Conservation (phyloP, 2,113 vertebrate species). For the Dryoscopus gambensis region DNA sequence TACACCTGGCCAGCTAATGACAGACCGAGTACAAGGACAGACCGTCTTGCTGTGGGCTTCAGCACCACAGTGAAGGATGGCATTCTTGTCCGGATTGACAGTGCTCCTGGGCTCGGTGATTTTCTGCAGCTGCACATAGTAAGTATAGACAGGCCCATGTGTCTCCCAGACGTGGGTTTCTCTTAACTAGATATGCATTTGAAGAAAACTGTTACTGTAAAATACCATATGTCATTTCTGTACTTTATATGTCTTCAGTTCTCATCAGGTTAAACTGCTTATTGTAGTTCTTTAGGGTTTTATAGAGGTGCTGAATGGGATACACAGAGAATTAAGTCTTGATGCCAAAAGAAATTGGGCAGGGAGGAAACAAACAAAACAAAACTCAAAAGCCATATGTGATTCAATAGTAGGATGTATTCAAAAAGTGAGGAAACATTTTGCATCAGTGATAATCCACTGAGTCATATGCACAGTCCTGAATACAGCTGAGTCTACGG, state of each 20-base stretch:
- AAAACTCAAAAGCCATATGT: not conserved
- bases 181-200: not conserved
- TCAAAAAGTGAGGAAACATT: not conserved
- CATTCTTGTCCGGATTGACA: conserved; percentile 95
- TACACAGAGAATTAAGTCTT: not conserved
- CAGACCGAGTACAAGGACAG: conserved; percentile 92
- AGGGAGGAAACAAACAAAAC: not conserved
- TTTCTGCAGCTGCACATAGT: conserved; percentile 98
- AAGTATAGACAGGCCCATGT: conserved; percentile 60
- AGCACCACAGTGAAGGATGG: conserved; percentile 88
- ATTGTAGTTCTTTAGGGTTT: not conserved
- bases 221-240: not conserved
- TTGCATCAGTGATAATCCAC: conserved; percentile 39
- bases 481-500: not conserved
- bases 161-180: not conserved
- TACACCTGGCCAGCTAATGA: conserved; percentile 98
- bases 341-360: not conserved
- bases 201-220: not conserved
- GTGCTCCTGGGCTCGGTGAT: conserved; percentile 91
- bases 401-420: not conserved
- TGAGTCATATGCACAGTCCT: conserved; percentile 7
- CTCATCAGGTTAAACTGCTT: not conserved
- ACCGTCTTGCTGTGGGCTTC: conserved; percentile 88
- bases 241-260: not conserved
- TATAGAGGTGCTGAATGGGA: not conserved